Evolutionary conservation across 2,888 invertebrate genomes (phyloP).

Genomic region (Limenitis camilla): DNA sequence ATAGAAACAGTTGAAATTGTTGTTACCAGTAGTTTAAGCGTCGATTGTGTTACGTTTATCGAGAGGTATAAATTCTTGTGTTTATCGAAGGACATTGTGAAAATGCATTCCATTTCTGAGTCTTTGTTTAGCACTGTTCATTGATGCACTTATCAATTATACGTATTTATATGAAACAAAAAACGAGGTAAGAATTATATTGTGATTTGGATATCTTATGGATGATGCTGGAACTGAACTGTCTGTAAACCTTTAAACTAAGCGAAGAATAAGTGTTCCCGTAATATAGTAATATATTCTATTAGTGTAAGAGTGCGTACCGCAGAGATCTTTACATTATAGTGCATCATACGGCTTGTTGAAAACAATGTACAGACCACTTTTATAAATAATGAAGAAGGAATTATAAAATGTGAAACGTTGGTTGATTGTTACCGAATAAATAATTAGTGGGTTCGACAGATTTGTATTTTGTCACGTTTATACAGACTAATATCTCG

Average conservation of each 20-base stretch:
- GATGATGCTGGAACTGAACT: too few relatives aligned
- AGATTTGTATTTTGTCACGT: slow-evolving; percentile 72
- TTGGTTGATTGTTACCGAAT: slow-evolving; percentile 70
- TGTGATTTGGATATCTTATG: background rate
- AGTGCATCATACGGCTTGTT: slow-evolving; percentile 27
- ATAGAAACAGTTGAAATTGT: slow-evolving; percentile 36
- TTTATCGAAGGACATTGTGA: slow-evolving; percentile 59
- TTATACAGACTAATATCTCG: slow-evolving; percentile 72
- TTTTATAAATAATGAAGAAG: slow-evolving; percentile 62
- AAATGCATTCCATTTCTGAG: slow-evolving; percentile 68
- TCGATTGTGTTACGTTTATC: slow-evolving; percentile 55
- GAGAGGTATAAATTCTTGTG: slow-evolving; percentile 45
- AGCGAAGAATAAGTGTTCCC: too few relatives aligned
- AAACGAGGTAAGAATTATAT: background rate
- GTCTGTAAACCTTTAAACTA: too few relatives aligned
- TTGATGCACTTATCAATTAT: slow-evolving; percentile 44
- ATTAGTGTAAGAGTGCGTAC: background rate
- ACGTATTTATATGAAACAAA: too few relatives aligned
- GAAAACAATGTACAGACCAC: slow-evolving; percentile 47
- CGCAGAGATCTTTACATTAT: slow-evolving; percentile 7
- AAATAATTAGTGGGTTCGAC: slow-evolving; percentile 61
- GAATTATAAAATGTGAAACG: slow-evolving; percentile 60
- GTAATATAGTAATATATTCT: too few relatives aligned
- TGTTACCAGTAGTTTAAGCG: slow-evolving; percentile 73
- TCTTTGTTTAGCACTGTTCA: slow-evolving; percentile 59